Evolutionary conservation across 2,888 invertebrate species (phyloP).

Genomic region (Synanthedon vespiformis): DNA sequence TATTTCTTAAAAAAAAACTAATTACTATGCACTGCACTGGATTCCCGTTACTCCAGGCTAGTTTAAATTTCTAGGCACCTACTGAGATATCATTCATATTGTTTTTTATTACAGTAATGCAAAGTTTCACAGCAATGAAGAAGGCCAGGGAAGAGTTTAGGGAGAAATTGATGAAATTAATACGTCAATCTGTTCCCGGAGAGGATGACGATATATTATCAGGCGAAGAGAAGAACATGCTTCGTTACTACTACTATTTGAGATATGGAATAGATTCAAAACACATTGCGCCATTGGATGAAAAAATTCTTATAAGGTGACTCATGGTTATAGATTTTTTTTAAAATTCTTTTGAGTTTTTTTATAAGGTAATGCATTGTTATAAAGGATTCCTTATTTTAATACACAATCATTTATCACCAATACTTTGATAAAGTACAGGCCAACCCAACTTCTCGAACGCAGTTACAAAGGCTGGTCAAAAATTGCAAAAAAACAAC

Average conservation of each 20-base stretch:
- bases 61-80: too few relatives aligned
- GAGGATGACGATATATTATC: conserved; percentile 64
- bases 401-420: too few relatives aligned
- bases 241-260: conserved; percentile 91
- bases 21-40: too few relatives aligned
- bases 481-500: too few relatives aligned
- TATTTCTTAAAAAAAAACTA: too few relatives aligned
- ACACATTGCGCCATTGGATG: conserved; percentile 87
- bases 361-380: too few relatives aligned
- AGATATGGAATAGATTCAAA: conserved; percentile 91
- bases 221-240: conserved; percentile 75
- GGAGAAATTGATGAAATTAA: conserved; percentile 80
- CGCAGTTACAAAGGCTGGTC: too few relatives aligned
- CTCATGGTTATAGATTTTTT: background rate
- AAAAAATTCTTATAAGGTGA: conserved; percentile 75
- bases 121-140: conserved; percentile 76
- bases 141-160: conserved; percentile 87
- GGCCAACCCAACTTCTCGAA: too few relatives aligned
- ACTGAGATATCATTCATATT: too few relatives aligned
- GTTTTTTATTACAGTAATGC: conserved; percentile 56
- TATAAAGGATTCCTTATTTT: too few relatives aligned
- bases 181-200: conserved; percentile 70
- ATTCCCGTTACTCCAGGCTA: too few relatives aligned
- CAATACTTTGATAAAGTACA: too few relatives aligned
- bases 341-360: background rate